phyloP scores from a whole-genome alignment of 64 coral and sea anemone genomes.

The Pocillopora verrucosa region DNA sequence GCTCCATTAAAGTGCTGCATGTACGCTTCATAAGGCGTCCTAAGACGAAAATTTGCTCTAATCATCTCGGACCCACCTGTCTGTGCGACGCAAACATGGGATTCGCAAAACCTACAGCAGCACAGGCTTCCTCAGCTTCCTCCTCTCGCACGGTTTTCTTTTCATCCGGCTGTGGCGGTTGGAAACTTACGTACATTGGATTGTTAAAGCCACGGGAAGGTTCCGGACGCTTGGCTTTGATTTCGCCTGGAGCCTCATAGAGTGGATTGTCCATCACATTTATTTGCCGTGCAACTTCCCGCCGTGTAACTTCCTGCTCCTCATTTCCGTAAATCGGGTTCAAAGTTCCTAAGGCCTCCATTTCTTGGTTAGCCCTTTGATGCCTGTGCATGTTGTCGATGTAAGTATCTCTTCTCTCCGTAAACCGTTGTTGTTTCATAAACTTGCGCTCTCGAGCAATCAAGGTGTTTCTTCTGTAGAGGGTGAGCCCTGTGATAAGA shows the following conservation, averaged over 20 bases:
- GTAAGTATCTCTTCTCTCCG: constrained; percentile 2
- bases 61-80: neutral
- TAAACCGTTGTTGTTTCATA: neutral
- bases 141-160: neutral
- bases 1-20: too few species aligned
- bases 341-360: neutral
- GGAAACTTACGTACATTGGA: constrained; percentile 8
- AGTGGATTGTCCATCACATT: constrained; percentile 35
- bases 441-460: neutral
- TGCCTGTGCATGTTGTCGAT: constrained; percentile 54
- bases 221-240: neutral
- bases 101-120: constrained; percentile 14
- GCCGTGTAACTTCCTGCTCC: neutral
- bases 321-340: constrained; percentile 39
- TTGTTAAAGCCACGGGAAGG: constrained; percentile 9
- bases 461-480: constrained; percentile 7
- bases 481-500: neutral
- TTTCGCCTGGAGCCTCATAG: neutral
- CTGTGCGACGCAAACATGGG: constrained; percentile 4
- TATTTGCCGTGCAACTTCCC: neutral
- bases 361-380: constrained; percentile 39
- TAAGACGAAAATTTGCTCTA: too few species aligned
- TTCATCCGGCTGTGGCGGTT: neutral
- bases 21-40: too few species aligned
- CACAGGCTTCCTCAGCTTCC: neutral